Evolutionary conservation across 2,113 vertebrate species (phyloP).

Genomic region (Oryzias celebensis): DNA sequence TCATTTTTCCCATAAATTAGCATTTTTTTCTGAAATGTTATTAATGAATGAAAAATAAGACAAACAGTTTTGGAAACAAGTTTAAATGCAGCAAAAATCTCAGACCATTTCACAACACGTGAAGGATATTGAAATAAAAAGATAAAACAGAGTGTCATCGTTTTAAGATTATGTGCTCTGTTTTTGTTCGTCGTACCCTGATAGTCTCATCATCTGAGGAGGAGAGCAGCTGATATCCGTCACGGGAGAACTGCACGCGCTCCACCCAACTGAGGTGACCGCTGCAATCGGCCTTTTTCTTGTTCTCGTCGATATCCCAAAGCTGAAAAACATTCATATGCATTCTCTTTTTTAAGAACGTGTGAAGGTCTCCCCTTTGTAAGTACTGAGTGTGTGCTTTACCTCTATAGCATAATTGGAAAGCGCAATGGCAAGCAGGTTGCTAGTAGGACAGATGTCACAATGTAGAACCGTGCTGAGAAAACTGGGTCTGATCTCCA

Average conservation of each 20-base stretch:
- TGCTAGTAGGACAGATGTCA: constrained; percentile 84
- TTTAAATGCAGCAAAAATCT: too few species aligned
- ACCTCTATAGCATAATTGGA: constrained; percentile 95
- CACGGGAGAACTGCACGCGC: constrained; percentile 87
- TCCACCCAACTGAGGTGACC: constrained; percentile 96
- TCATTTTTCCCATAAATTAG: too few species aligned
- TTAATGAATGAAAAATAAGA: too few species aligned
- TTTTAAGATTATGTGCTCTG: neutral
- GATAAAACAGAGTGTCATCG: too few species aligned
- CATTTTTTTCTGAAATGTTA: too few species aligned
- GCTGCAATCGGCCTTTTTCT: constrained; percentile 91
- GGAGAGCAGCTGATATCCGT: constrained; percentile 90
- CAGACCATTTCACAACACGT: too few species aligned
- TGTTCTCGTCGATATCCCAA: constrained; percentile 85
- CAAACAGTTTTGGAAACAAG: too few species aligned
- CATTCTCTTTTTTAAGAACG: neutral
- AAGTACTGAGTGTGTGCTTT: neutral
- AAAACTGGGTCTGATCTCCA: constrained; percentile 80
- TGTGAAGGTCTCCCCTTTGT: neutral
- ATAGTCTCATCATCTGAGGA: constrained; percentile 95
- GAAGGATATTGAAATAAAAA: too few species aligned
- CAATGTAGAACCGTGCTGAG: constrained; percentile 89
- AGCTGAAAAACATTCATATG: constrained; percentile 72
- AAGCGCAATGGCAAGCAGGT: constrained; percentile 87
- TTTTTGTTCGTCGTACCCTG: constrained; percentile 77